A percentile compares a stretch with the other conserved stretches of the same genome.
phyloP scores from a whole-genome alignment of 2,113 vertebrate species.

The Pedetes capensis region DNA sequence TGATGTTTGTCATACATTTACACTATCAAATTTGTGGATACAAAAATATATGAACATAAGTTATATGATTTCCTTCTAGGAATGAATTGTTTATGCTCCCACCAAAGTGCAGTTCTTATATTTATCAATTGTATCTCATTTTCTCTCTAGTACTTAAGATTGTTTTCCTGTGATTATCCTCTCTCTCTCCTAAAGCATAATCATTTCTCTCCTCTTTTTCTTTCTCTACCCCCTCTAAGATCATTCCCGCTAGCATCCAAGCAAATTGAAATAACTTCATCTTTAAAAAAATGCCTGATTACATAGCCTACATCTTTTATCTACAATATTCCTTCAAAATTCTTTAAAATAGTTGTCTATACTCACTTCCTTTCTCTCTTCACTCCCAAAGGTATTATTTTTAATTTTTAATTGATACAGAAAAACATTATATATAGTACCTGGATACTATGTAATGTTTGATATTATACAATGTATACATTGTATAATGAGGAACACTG shows the following conservation, averaged over 20 bases:
- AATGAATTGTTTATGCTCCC: not conserved
- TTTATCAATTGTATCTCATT: not conserved
- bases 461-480: not conserved
- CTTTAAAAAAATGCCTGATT: not conserved
- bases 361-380: not conserved
- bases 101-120: not conserved
- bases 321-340: not conserved
- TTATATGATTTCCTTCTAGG: not conserved
- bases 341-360: not conserved
- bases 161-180: not conserved
- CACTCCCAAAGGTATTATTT: not conserved
- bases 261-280: not conserved
- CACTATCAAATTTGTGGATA: not conserved
- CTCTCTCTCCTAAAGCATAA: not conserved
- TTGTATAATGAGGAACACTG: not conserved
- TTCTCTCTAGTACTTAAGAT: not conserved
- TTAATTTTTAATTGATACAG: not conserved
- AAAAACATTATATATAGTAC: not conserved
- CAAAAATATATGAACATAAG: not conserved
- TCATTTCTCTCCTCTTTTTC: not conserved
- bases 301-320: not conserved
- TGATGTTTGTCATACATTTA: not conserved
- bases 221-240: not conserved
- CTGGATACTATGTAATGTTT: not conserved
- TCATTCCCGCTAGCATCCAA: not conserved